Conservation (phyloP, 2,888 invertebrate species). For the Elmis aenea region DNA sequence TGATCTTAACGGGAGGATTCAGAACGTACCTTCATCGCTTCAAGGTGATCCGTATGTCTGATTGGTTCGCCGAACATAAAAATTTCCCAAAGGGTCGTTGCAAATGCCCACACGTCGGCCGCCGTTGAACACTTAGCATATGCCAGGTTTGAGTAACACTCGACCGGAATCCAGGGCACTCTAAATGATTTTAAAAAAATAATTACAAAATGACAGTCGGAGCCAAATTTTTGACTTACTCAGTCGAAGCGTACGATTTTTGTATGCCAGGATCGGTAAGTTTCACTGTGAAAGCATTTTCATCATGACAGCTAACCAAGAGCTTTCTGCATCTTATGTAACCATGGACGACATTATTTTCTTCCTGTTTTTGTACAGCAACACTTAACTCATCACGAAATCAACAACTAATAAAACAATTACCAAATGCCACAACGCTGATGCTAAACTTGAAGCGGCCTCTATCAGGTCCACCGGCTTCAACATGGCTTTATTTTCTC, state of each 20-base stretch:
- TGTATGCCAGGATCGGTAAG: conserved; percentile 78
- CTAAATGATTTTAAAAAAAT: conserved; percentile 49
- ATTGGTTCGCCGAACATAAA: conserved; percentile 67
- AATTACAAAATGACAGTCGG: background rate
- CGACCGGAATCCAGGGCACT: conserved; percentile 86
- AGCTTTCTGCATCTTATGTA: conserved; percentile 78
- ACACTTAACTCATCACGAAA: conserved; percentile 18
- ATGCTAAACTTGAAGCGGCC: conserved; percentile 74
- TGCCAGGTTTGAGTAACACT: conserved; percentile 67
- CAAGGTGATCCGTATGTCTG: conserved; percentile 32
- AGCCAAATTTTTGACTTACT: conserved; percentile 59
- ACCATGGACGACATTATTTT: conserved; percentile 78
- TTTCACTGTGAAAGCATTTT: conserved; percentile 68
- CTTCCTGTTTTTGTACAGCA: no score
- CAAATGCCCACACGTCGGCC: conserved; percentile 88
- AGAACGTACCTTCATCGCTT: conserved; percentile 38
- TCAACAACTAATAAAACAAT: conserved; percentile 27
- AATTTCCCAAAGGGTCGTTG: conserved; percentile 89
- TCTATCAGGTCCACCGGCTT: conserved; percentile 72
- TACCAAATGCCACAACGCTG: conserved; percentile 82
- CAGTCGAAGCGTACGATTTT: conserved; percentile 54
- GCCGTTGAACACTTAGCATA: conserved; percentile 62
- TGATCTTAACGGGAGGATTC: no score
- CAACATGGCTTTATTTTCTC: conserved; percentile 48
- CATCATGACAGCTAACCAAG: conserved; percentile 69